phyloP scores from a whole-genome alignment of 2,888 invertebrate genomes.

The Sisyra nigra region DNA sequence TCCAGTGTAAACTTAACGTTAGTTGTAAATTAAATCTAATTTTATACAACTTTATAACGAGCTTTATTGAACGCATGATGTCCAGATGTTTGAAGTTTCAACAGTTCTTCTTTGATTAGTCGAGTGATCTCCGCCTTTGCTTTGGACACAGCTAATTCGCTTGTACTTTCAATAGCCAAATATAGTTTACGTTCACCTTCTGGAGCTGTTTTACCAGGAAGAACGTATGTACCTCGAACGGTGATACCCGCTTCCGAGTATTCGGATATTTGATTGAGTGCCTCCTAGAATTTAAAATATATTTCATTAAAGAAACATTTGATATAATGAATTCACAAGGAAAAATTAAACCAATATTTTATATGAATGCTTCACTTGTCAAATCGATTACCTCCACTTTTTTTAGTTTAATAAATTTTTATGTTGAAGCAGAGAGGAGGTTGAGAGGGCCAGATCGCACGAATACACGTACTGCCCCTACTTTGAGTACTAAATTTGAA shows the following conservation, averaged over 20 bases:
- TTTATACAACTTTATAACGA: constrained; percentile 82
- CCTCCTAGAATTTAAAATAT: constrained; percentile 54
- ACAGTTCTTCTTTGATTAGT: constrained; percentile 92
- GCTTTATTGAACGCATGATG: constrained; percentile 82
- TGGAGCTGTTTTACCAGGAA: constrained; percentile 73
- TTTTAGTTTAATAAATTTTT: no score
- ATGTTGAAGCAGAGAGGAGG: no score
- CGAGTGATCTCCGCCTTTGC: constrained; percentile 95
- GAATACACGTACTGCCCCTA: no score
- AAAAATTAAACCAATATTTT: no score
- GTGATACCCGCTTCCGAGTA: constrained; percentile 98
- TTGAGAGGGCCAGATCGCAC: no score
- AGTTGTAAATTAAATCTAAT: neutral
- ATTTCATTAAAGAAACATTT: no score
- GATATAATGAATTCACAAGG: neutral
- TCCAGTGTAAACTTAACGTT: no score
- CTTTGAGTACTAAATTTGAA: no score
- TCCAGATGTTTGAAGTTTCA: constrained; percentile 75
- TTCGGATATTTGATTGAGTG: constrained; percentile 93
- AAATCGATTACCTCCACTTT: no score
- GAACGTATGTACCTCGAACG: constrained; percentile 92
- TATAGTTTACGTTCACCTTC: constrained; percentile 93
- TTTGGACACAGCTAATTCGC: constrained; percentile 87
- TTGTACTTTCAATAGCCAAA: constrained; percentile 96
- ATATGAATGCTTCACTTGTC: no score